Evolutionary conservation across 1,140 invertebrate species (phyloP).

Genomic region (Sinella curviseta): DNA sequence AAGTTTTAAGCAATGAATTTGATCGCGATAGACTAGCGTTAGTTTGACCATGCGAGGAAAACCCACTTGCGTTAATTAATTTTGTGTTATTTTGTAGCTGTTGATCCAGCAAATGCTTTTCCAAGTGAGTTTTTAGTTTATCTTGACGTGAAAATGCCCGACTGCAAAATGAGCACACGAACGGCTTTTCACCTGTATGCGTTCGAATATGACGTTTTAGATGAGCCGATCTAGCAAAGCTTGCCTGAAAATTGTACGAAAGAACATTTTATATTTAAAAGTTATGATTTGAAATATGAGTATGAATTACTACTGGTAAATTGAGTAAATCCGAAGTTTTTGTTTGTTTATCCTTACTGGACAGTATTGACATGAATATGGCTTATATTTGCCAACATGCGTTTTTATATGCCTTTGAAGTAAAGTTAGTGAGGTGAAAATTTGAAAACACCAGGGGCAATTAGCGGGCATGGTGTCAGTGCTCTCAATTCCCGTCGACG

Average conservation of each 20-base stretch:
- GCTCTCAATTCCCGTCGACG: neutral
- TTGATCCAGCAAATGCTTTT: slow-evolving; percentile 35
- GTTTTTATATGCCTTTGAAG: slow-evolving; percentile 42
- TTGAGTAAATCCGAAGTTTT: neutral
- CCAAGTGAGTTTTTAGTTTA: slow-evolving; percentile 43
- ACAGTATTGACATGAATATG: slow-evolving; percentile 36
- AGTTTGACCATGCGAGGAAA: too few species aligned
- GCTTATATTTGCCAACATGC: slow-evolving; percentile 36
- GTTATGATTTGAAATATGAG: neutral
- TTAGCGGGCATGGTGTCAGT: neutral
- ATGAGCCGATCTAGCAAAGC: slow-evolving; percentile 42
- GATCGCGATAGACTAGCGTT: neutral
- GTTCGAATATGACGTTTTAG: slow-evolving; percentile 41
- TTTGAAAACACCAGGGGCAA: slow-evolving; percentile 42
- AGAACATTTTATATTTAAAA: neutral
- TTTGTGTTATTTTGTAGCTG: neutral
- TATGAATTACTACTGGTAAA: slow-evolving; percentile 11
- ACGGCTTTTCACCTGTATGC: slow-evolving; percentile 46
- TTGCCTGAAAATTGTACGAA: slow-evolving; percentile 32
- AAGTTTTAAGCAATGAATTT: too few species aligned
- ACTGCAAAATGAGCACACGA: slow-evolving; percentile 37
- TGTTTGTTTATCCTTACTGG: slow-evolving; percentile 27
- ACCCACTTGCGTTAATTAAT: neutral
- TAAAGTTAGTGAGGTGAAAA: slow-evolving; percentile 31
- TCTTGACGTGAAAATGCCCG: slow-evolving; percentile 39